Conservation (phyloP, 2,113 vertebrate genomes). For the Numida meleagris region DNA sequence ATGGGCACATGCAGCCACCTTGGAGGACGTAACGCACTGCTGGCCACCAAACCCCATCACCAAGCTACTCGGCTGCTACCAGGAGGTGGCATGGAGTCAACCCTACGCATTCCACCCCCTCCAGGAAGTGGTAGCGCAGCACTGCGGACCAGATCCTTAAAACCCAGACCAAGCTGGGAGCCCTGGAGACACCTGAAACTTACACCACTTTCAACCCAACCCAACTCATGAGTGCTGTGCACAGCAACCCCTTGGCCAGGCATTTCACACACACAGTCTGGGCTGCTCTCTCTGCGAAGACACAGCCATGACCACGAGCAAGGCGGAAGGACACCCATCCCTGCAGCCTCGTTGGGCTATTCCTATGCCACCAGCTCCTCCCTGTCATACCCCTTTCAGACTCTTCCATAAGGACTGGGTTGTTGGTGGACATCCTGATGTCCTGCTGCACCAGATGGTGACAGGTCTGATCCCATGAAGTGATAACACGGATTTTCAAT, state of each 20-base stretch:
- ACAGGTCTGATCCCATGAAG: not conserved
- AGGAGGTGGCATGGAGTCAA: not conserved
- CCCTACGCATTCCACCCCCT: accelerated
- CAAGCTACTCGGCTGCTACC: accelerated
- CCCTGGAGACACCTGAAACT: not conserved
- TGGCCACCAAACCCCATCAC: not conserved
- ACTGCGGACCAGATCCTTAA: not conserved
- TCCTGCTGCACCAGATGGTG: not conserved
- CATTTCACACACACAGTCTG: not conserved
- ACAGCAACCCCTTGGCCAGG: not conserved
- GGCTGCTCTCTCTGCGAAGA: not conserved
- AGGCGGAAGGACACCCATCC: not conserved
- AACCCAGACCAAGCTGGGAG: not conserved
- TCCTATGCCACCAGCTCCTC: not conserved
- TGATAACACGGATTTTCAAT: not conserved
- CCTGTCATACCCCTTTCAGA: not conserved
- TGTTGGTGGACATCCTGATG: not conserved
- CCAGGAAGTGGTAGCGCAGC: accelerated
- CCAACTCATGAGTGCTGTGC: not conserved
- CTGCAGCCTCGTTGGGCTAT: not conserved
- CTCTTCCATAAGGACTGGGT: not conserved
- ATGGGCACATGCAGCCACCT: not conserved
- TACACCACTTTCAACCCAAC: not conserved
- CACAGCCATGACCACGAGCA: not conserved
- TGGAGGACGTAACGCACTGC: not conserved